Percentiles rank a stretch among this genome's conserved stretches.
Evolutionary conservation across 2,113 vertebrate genomes (phyloP).

Genomic region (Mobula birostris): DNA sequence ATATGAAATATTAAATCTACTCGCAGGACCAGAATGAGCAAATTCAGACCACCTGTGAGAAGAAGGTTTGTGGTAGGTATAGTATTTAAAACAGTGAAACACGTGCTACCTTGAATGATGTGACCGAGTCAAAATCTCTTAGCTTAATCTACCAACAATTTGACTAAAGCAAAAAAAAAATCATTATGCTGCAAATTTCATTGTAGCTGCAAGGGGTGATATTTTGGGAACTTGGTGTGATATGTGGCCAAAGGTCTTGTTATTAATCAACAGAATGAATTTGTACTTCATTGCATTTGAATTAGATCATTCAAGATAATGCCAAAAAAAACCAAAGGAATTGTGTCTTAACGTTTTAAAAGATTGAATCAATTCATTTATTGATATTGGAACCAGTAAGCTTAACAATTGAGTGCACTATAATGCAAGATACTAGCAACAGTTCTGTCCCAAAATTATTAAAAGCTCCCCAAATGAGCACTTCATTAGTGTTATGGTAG

Average conservation of each 20-base stretch:
- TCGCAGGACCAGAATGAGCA: slow-evolving; percentile 65
- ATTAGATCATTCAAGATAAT: slow-evolving; percentile 62
- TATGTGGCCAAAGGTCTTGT: slow-evolving; percentile 61
- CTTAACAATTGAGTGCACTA: slow-evolving; percentile 56
- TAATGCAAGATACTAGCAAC: slow-evolving; percentile 52
- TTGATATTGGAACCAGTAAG: slow-evolving; percentile 62
- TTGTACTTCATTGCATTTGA: slow-evolving; percentile 64
- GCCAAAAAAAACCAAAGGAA: slow-evolving; percentile 68
- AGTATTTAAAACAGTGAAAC: slow-evolving; percentile 54
- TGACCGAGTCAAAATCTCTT: slow-evolving; percentile 44
- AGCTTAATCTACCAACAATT: slow-evolving; percentile 39
- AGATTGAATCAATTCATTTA: slow-evolving; percentile 69
- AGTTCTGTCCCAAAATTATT: slow-evolving; percentile 53
- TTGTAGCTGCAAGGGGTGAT: slow-evolving; percentile 30
- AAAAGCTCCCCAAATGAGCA: slow-evolving; percentile 27
- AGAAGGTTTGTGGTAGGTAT: slow-evolving; percentile 57
- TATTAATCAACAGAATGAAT: slow-evolving; percentile 52
- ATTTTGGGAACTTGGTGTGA: slow-evolving; percentile 54
- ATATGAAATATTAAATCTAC: slow-evolving; percentile 97
- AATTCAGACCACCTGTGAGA: slow-evolving; percentile 89
- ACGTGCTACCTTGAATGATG: slow-evolving; percentile 46
- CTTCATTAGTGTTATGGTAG: neutral
- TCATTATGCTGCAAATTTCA: slow-evolving; percentile 30
- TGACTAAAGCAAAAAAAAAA: neutral
- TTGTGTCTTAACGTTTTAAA: slow-evolving; percentile 65